These are phyloP conservation scores for Drosophila atripex DNA, from an alignment of 2,888 invertebrate species.

Conservation along the genomic window DNA sequence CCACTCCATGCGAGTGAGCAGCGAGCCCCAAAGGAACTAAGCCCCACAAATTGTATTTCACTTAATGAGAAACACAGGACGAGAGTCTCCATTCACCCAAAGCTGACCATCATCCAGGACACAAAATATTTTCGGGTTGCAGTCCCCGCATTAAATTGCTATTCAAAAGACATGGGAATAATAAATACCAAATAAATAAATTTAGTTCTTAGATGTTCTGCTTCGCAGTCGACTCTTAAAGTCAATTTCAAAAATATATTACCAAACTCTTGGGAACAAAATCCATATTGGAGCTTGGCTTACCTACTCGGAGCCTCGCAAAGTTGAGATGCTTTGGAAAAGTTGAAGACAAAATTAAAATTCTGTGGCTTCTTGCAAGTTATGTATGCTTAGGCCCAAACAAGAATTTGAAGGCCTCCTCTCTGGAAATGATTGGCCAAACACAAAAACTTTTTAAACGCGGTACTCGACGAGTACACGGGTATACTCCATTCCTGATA, in stretches of 20 bases:
- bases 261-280: not conserved
- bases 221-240: not conserved
- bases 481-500: no score
- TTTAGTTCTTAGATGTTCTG: not conserved
- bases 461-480: no score
- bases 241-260: not conserved
- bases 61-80: constrained; percentile 35
- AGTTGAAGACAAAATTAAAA: constrained; percentile 32
- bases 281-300: not conserved
- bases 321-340: constrained; percentile 7
- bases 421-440: constrained; percentile 25
- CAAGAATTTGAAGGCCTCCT: constrained; percentile 17
- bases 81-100: not conserved
- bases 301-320: constrained; percentile 1
- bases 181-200: constrained; percentile 1
- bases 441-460: not conserved
- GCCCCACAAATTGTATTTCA: constrained; percentile 33
- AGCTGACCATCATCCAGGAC: constrained; percentile 8
- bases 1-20: constrained; percentile 12
- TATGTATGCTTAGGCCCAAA: constrained; percentile 29
- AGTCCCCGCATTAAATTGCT: constrained; percentile 1
- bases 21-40: constrained; percentile 25
- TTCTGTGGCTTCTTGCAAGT: constrained; percentile 30
- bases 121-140: constrained; percentile 3
- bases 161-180: not conserved